Conservation (phyloP, 2,888 invertebrate species). For the Dasysyrphus albostriatus region DNA sequence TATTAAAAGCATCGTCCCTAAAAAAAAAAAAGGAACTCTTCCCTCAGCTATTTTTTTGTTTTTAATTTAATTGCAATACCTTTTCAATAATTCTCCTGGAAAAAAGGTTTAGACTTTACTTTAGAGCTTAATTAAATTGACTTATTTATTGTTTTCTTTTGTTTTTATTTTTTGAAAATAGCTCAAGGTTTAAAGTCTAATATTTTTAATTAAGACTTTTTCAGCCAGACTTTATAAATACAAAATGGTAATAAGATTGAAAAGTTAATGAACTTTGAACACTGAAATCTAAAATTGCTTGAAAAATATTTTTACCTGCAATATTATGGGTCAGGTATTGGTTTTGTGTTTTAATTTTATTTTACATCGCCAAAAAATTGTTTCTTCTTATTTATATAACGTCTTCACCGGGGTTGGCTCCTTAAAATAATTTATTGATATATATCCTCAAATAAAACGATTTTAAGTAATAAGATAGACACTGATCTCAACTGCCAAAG, state of each 20-base stretch:
- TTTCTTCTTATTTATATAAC: too few species aligned
- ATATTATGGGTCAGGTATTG: background rate
- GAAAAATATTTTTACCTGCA: background rate
- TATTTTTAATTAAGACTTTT: constrained; percentile 5
- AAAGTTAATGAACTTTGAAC: constrained; percentile 4
- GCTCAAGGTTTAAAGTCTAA: background rate
- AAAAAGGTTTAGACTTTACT: constrained; percentile 10
- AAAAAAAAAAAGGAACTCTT: background rate
- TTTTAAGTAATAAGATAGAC: too few species aligned
- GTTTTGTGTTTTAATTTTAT: background rate
- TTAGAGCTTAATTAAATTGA: constrained; percentile 15
- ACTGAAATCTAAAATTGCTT: background rate
- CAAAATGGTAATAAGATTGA: background rate
- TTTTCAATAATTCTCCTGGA: constrained; percentile 6
- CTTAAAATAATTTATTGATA: too few species aligned
- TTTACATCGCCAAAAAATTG: background rate
- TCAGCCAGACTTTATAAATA: background rate
- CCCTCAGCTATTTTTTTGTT: background rate
- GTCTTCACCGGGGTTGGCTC: too few species aligned
- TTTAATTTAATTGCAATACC: constrained; percentile 11
- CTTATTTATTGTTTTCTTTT: background rate
- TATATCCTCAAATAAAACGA: too few species aligned
- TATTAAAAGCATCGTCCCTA: background rate
- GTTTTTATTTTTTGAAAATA: background rate
- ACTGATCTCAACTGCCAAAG: too few species aligned